Percentiles rank a stretch among this genome's conserved stretches.
Conservation (phyloP, 1,140 invertebrate species). For the Bombyx mandarina region DNA sequence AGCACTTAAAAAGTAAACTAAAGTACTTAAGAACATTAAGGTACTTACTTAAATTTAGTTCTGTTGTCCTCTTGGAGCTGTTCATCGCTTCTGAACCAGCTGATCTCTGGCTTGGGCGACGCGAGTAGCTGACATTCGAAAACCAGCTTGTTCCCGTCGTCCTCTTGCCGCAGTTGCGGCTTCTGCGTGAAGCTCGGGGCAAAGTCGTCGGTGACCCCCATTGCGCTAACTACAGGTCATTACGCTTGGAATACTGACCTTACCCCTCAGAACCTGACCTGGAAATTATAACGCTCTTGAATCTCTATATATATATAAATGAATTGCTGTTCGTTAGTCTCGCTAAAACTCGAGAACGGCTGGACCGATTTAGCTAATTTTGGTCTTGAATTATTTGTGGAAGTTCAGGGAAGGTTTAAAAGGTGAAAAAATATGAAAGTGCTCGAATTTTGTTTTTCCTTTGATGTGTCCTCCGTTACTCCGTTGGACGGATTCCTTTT, state of each 20-base stretch:
- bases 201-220: conserved; percentile 92
- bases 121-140: conserved; percentile 95
- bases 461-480: too few relatives aligned
- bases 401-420: too few relatives aligned
- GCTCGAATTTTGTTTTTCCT: too few relatives aligned
- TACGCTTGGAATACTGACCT: conserved; percentile 27
- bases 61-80: conserved; percentile 85
- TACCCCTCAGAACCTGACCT: conserved; percentile 3
- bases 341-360: too few relatives aligned
- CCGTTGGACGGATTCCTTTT: too few relatives aligned
- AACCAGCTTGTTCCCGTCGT: conserved; percentile 94
- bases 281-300: neutral
- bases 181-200: conserved; percentile 98
- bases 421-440: too few relatives aligned
- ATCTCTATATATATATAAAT: too few relatives aligned
- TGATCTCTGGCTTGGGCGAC: conserved; percentile 90
- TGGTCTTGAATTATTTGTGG: too few relatives aligned
- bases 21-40: conserved; percentile 13
- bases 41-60: conserved; percentile 82
- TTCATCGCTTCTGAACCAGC: conserved; percentile 91
- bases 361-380: too few relatives aligned
- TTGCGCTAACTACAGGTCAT: conserved; percentile 62
- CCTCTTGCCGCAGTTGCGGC: conserved; percentile 94
- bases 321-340: too few relatives aligned
- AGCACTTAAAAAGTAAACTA: conserved; percentile 1